phyloP scores from a whole-genome alignment of 2,113 vertebrate species.

The Indicator indicator region DNA sequence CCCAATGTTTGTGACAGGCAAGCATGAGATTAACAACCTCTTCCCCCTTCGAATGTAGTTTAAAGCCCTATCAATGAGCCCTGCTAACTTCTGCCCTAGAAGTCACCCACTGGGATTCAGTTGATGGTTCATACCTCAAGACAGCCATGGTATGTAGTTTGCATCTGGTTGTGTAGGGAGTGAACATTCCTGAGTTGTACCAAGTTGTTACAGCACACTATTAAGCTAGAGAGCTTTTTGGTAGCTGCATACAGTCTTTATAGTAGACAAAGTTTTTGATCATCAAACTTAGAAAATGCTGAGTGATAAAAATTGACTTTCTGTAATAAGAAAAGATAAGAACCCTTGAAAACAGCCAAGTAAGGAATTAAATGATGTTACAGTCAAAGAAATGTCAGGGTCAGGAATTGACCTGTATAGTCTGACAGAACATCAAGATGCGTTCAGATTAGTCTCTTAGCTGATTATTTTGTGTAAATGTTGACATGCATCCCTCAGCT shows the following conservation, averaged over 20 bases:
- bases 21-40: too few relatives aligned
- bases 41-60: too few relatives aligned
- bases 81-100: too few relatives aligned
- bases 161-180: neutral
- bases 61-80: too few relatives aligned
- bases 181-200: neutral
- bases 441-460: neutral
- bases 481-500: neutral
- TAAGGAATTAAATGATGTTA: neutral
- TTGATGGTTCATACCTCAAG: neutral
- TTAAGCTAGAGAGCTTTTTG: neutral
- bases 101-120: neutral
- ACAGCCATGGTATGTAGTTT: neutral
- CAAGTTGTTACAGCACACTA: neutral
- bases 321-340: neutral
- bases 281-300: neutral
- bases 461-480: neutral
- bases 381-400: neutral
- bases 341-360: neutral
- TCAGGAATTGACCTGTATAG: neutral
- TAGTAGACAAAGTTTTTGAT: neutral
- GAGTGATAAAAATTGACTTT: neutral
- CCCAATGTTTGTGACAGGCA: too few relatives aligned
- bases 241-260: neutral
- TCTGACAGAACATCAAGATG: rapidly evolving